Evolutionary conservation across 2,113 vertebrate genomes (phyloP).

Genomic region (Sylvilagus bachmani): DNA sequence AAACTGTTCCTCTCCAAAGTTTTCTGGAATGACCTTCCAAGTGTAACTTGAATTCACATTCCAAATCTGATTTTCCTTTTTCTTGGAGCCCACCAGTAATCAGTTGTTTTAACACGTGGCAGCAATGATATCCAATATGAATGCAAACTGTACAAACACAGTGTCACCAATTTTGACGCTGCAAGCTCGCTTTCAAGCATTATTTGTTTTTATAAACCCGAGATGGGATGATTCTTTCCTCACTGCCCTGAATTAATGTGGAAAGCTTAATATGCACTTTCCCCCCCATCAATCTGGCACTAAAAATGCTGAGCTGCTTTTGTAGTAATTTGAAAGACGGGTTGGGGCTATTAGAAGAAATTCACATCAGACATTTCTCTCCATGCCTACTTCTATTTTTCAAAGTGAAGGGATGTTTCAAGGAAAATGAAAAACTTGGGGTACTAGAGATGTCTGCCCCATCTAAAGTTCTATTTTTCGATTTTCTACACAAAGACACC

Average conservation of each 20-base stretch:
- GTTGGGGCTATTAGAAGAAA: conserved; percentile 84
- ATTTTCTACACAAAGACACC: conserved; percentile 66
- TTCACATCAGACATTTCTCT: conserved; percentile 79
- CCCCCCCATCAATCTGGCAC: conserved; percentile 81
- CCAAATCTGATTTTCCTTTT: neutral
- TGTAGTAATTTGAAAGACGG: conserved; percentile 84
- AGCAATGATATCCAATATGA: conserved; percentile 61
- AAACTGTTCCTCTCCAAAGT: neutral
- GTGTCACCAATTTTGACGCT: conserved; percentile 52
- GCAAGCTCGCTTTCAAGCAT: conserved; percentile 73
- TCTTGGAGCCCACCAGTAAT: conserved; percentile 55
- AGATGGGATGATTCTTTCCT: conserved; percentile 75
- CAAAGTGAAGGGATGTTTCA: conserved; percentile 76
- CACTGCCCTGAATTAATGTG: conserved; percentile 88
- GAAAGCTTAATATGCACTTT: conserved; percentile 85
- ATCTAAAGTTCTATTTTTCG: conserved; percentile 59
- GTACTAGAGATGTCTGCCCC: conserved; percentile 43
- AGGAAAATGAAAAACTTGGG: conserved; percentile 77
- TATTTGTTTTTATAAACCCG: conserved; percentile 84
- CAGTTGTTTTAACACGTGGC: conserved; percentile 73
- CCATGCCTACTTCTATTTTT: conserved; percentile 77
- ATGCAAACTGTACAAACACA: conserved; percentile 17
- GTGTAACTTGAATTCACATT: conserved; percentile 12
- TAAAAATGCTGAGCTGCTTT: conserved; percentile 88
- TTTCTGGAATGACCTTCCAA: conserved; percentile 35